A percentile compares a stretch with the other conserved stretches of the same genome.
These are phyloP conservation scores for Pseudomyrmex flavicornis DNA, from an alignment of 1,140 invertebrate genomes.

Conservation along the genomic window DNA sequence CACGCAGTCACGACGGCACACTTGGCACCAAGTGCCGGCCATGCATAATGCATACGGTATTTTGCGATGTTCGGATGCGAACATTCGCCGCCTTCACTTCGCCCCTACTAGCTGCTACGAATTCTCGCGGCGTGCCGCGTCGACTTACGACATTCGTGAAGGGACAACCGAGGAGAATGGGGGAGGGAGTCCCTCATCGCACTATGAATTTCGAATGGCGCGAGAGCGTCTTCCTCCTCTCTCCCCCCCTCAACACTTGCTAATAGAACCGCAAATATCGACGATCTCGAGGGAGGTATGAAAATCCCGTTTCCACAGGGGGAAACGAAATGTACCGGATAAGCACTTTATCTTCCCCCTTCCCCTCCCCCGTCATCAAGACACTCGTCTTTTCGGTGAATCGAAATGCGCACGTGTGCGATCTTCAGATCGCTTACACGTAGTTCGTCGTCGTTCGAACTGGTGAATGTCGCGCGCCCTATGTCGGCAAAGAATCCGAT, in stretches of 20 bases:
- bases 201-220: constrained; percentile 54
- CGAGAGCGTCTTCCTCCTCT: not conserved
- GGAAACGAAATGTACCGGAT: not conserved
- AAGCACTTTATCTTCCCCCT: not conserved
- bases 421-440: not conserved
- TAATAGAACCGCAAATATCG: constrained; percentile 61
- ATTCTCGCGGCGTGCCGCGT: constrained; percentile 63
- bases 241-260: constrained; percentile 15
- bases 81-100: constrained; percentile 44
- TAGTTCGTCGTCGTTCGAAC: not conserved
- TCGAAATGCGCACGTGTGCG: not conserved
- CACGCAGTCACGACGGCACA: constrained; percentile 80
- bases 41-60: constrained; percentile 84
- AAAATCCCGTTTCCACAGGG: not conserved
- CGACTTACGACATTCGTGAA: constrained; percentile 11
- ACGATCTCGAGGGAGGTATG: constrained; percentile 33
- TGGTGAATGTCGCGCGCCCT: too few species aligned
- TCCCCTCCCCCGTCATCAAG: not conserved
- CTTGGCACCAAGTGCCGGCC: constrained; percentile 80
- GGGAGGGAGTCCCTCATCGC: not conserved
- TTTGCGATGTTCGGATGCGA: constrained; percentile 77
- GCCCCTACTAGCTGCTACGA: constrained; percentile 45
- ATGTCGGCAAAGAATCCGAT: not conserved
- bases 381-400: constrained; percentile 22
- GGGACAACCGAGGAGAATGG: not conserved